Conservation (phyloP, 2,888 invertebrate genomes). For the Cistogaster globosa region DNA sequence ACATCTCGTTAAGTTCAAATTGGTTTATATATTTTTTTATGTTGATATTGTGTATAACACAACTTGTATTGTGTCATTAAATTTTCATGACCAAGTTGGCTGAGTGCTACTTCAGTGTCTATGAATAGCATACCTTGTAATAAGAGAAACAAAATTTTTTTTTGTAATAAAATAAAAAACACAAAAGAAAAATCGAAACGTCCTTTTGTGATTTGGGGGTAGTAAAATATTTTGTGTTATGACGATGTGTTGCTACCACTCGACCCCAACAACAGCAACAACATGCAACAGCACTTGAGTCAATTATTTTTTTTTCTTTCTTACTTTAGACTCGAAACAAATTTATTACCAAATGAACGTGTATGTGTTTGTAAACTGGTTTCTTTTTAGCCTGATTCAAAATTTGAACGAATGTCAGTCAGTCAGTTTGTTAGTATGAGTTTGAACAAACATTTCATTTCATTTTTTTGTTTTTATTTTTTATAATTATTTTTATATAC, state of each 20-base stretch:
- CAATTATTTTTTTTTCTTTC: slow-evolving; percentile 75
- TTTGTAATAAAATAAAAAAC: neutral
- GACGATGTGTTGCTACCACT: slow-evolving; percentile 59
- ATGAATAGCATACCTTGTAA: slow-evolving; percentile 52
- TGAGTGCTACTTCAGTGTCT: slow-evolving; percentile 65
- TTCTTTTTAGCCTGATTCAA: slow-evolving; percentile 20
- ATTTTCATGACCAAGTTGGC: slow-evolving; percentile 81
- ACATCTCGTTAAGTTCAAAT: slow-evolving; percentile 59
- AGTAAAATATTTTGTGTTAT: slow-evolving; percentile 51
- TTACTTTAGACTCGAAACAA: slow-evolving; percentile 13
- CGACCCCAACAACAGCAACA: slow-evolving; percentile 69
- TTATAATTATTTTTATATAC: slow-evolving; percentile 33
- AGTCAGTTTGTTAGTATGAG: slow-evolving; percentile 22
- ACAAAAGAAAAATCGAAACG: slow-evolving; percentile 28
- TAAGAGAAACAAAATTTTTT: slow-evolving; percentile 2
- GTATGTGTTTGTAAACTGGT: slow-evolving; percentile 8
- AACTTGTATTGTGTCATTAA: slow-evolving; percentile 78
- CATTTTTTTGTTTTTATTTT: slow-evolving; percentile 20
- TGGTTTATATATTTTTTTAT: slow-evolving; percentile 25
- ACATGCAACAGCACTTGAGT: slow-evolving; percentile 74
- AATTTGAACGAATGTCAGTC: slow-evolving; percentile 16
- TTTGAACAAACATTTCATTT: slow-evolving; percentile 18
- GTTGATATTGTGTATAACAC: slow-evolving; percentile 40
- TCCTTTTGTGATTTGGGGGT: slow-evolving; percentile 61
- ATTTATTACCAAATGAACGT: neutral